phyloP scores from a whole-genome alignment of 2,797 vertebrate genomes.

The Threskiornis aethiopicus region DNA sequence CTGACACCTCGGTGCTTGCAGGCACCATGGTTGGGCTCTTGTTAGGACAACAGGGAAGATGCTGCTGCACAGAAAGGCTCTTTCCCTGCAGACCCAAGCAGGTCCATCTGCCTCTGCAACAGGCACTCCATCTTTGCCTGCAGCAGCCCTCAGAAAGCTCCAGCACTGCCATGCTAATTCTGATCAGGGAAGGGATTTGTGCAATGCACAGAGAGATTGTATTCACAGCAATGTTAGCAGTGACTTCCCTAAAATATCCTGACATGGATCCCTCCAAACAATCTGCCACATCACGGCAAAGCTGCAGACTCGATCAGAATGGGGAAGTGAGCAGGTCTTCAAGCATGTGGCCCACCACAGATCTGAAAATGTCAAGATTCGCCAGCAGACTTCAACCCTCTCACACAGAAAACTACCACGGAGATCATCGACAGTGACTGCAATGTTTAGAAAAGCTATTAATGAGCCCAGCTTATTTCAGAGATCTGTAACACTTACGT shows the following conservation, averaged over 20 bases:
- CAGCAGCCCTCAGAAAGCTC: neutral
- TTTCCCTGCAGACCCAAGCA: neutral
- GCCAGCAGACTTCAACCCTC: neutral
- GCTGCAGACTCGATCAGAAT: neutral
- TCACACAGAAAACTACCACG: neutral
- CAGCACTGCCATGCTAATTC: neutral
- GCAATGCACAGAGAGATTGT: neutral
- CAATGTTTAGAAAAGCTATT: neutral
- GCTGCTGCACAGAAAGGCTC: neutral
- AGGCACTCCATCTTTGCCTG: neutral
- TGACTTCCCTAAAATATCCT: constrained; percentile 16
- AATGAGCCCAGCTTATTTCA: neutral
- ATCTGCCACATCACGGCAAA: neutral
- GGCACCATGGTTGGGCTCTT: neutral
- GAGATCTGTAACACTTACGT: neutral
- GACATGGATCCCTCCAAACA: constrained; percentile 1
- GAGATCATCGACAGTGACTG: neutral
- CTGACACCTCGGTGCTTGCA: fast-evolving
- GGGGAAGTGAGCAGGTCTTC: neutral
- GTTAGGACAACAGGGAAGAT: fast-evolving
- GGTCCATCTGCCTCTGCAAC: neutral
- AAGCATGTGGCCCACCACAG: neutral
- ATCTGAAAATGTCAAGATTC: neutral
- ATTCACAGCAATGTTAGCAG: neutral
- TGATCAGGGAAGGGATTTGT: neutral